Evolutionary conservation across 1,140 invertebrate genomes (phyloP).

Genomic region (Sinonovacula constricta): DNA sequence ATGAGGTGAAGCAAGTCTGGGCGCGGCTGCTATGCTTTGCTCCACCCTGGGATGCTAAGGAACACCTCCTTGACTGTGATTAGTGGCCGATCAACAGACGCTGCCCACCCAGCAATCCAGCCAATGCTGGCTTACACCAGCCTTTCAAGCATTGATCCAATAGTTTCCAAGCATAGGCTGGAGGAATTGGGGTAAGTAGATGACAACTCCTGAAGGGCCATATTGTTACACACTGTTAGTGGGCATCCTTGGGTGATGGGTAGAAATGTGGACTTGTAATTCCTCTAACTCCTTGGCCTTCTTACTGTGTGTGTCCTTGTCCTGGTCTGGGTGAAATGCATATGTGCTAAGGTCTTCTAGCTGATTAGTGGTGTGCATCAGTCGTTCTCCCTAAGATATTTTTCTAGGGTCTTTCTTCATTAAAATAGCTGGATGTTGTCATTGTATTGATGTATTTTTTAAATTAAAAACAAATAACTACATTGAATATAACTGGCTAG

Average conservation of each 20-base stretch:
- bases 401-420: no score
- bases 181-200: slow-evolving; percentile 55
- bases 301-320: not conserved
- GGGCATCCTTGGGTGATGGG: no score
- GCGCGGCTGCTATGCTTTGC: slow-evolving; percentile 38
- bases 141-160: slow-evolving; percentile 60
- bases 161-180: slow-evolving; percentile 46
- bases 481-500: no score
- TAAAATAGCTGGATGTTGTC: no score
- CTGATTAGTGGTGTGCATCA: not conserved
- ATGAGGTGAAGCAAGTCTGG: not conserved
- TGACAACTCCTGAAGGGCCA: not conserved
- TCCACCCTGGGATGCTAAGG: slow-evolving; percentile 36
- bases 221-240: no score
- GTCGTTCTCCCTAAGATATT: no score
- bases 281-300: not conserved
- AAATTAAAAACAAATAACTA: no score
- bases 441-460: no score
- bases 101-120: slow-evolving; percentile 27
- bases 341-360: not conserved
- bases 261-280: not conserved
- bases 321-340: not conserved
- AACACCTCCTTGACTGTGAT: slow-evolving; percentile 29
- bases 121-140: slow-evolving; percentile 58
- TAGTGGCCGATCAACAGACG: not conserved